These are phyloP conservation scores for Orbicella faveolata DNA, from an alignment of 64 coral and sea anemone species.

Conservation along the genomic window DNA sequence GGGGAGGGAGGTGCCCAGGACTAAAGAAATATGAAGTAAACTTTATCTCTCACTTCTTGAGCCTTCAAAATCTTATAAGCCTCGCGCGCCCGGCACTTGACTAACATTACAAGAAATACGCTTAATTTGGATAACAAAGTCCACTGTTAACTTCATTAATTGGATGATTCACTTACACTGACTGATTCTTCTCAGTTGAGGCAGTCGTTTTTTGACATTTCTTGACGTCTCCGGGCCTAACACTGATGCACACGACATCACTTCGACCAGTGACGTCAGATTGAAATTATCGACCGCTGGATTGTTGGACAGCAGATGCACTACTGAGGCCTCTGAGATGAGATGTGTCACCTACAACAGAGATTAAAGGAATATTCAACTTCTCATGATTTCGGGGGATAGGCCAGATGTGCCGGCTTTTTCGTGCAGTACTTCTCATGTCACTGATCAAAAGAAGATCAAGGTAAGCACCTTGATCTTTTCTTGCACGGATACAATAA, in stretches of 20 bases:
- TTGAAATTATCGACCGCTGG: slow-evolving; percentile 53
- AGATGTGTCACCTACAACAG: slow-evolving; percentile 53
- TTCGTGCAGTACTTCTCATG: too few species aligned
- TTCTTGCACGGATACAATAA: too few species aligned
- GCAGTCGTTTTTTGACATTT: slow-evolving; percentile 44
- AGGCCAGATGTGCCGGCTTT: too few species aligned
- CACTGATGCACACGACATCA: slow-evolving; percentile 52
- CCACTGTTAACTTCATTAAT: too few species aligned
- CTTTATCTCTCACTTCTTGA: too few species aligned
- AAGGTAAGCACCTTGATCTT: too few species aligned
- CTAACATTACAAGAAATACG: too few species aligned
- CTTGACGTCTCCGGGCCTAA: slow-evolving; percentile 50
- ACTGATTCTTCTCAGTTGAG: slow-evolving; percentile 36
- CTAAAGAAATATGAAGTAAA: too few species aligned
- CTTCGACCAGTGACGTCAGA: slow-evolving; percentile 47
- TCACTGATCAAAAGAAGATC: too few species aligned
- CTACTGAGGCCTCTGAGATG: slow-evolving; percentile 35
- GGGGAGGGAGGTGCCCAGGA: neutral
- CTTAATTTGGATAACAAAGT: too few species aligned
- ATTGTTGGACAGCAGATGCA: slow-evolving; percentile 56
- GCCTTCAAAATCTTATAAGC: too few species aligned
- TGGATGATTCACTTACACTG: slow-evolving; percentile 32
- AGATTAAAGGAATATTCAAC: neutral
- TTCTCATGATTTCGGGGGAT: neutral
- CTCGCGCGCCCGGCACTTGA: too few species aligned